phyloP scores from a whole-genome alignment of 2,888 invertebrate species.

The Eupithecia exiguata region DNA sequence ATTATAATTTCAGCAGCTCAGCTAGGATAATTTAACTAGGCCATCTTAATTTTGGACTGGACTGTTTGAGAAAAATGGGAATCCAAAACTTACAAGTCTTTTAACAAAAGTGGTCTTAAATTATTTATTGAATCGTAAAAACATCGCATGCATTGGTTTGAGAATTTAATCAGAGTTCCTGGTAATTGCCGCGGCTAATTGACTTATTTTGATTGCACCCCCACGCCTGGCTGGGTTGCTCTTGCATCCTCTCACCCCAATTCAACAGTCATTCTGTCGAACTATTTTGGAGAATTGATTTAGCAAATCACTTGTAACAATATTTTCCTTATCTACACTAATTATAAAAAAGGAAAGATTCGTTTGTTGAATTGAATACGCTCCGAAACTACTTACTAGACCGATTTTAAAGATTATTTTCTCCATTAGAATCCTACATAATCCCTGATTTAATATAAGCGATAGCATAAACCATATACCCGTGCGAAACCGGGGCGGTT shows the following conservation, averaged over 20 bases:
- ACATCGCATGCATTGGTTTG: conserved; percentile 2
- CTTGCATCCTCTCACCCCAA: not conserved
- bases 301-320: not conserved
- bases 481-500: no score
- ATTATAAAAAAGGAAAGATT: no score
- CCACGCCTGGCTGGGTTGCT: not conserved
- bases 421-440: no score
- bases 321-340: no score
- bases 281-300: not conserved
- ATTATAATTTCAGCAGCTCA: no score
- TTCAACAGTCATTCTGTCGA: not conserved
- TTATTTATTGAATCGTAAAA: not conserved
- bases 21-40: no score
- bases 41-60: not conserved
- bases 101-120: not conserved
- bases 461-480: no score
- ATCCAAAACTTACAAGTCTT: no score
- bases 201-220: conserved; percentile 37
- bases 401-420: no score
- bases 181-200: conserved; percentile 56
- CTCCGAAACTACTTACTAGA: no score
- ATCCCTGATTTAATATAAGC: no score
- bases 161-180: conserved; percentile 48
- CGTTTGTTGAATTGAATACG: no score
- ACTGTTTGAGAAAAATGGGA: not conserved